Percentiles rank a stretch among this genome's conserved stretches.
Conservation (phyloP, 1,140 invertebrate species). For the Plectus sambesii region DNA sequence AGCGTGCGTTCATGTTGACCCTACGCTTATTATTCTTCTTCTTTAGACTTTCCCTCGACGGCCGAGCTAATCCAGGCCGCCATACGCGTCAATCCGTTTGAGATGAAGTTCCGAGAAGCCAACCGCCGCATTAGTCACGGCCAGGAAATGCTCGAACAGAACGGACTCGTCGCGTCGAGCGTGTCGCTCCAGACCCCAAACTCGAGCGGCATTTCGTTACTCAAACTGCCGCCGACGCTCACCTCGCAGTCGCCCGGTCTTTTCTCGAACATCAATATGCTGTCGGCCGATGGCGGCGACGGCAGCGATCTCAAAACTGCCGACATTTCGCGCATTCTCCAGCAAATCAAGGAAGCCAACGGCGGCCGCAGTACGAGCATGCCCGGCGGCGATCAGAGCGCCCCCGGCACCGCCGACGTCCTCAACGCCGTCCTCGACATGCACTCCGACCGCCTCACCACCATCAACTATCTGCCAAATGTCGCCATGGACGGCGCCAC, state of each 20-base stretch:
- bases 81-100: slow-evolving; percentile 30
- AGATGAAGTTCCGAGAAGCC: slow-evolving; percentile 35
- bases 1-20: slow-evolving; percentile 8
- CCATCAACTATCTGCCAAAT: slow-evolving; percentile 24
- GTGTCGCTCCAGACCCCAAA: too few relatives aligned
- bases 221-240: slow-evolving; percentile 27
- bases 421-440: slow-evolving; percentile 31
- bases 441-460: slow-evolving; percentile 28
- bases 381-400: slow-evolving; percentile 27
- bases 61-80: slow-evolving; percentile 38
- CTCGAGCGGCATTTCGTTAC: slow-evolving; percentile 23
- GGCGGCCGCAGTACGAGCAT: slow-evolving; percentile 25
- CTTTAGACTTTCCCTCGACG: slow-evolving; percentile 33
- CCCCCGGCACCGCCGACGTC: slow-evolving; percentile 33
- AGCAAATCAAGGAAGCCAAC: slow-evolving; percentile 21
- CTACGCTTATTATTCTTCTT: slow-evolving; percentile 1
- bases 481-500: too few relatives aligned
- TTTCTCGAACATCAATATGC: slow-evolving; percentile 28
- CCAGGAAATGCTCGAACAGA: slow-evolving; percentile 21
- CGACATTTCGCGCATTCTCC: slow-evolving; percentile 28
- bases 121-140: slow-evolving; percentile 31
- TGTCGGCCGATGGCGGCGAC: slow-evolving; percentile 24
- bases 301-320: slow-evolving; percentile 27
- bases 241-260: slow-evolving; percentile 33
- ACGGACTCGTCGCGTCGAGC: slow-evolving; percentile 14